Evolutionary conservation across 92 coral and sea anemone species (phyloP).

Genomic region (Zoanthus solanderi): DNA sequence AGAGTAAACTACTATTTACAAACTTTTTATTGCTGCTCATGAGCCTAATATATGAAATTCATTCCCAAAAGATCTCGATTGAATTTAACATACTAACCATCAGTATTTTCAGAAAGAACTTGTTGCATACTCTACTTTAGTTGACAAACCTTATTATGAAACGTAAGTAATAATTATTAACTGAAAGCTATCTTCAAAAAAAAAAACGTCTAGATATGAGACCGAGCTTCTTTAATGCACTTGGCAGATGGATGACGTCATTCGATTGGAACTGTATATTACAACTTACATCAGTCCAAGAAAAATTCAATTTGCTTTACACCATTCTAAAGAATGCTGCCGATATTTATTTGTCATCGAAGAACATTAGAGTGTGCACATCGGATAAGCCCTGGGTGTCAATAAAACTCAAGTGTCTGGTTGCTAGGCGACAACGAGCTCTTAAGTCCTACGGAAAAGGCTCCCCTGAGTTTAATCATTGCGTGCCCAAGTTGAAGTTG

Average conservation of each 20-base stretch:
- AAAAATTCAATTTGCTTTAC: slow-evolving; percentile 2
- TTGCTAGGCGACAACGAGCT: slow-evolving; percentile 29
- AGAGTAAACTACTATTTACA: background rate
- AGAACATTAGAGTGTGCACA: background rate
- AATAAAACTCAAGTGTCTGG: slow-evolving; percentile 14
- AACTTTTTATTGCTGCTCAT: no score
- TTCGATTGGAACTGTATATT: background rate
- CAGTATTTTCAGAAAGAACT: no score
- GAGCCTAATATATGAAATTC: no score
- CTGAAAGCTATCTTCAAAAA: background rate
- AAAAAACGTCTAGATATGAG: background rate
- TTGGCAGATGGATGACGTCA: background rate
- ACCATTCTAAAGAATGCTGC: slow-evolving; percentile 12
- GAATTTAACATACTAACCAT: no score
- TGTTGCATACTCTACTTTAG: background rate
- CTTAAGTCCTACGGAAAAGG: slow-evolving; percentile 43
- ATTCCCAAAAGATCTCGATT: no score
- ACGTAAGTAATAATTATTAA: no score
- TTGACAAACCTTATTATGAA: background rate
- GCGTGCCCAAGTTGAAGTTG: background rate
- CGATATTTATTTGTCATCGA: background rate
- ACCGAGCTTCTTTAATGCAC: slow-evolving; percentile 7
- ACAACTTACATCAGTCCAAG: background rate
- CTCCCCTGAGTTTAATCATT: background rate
- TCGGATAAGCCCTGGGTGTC: slow-evolving; percentile 51